phyloP scores from a whole-genome alignment of 1,140 invertebrate genomes.

The Sitobion miscanthi region DNA sequence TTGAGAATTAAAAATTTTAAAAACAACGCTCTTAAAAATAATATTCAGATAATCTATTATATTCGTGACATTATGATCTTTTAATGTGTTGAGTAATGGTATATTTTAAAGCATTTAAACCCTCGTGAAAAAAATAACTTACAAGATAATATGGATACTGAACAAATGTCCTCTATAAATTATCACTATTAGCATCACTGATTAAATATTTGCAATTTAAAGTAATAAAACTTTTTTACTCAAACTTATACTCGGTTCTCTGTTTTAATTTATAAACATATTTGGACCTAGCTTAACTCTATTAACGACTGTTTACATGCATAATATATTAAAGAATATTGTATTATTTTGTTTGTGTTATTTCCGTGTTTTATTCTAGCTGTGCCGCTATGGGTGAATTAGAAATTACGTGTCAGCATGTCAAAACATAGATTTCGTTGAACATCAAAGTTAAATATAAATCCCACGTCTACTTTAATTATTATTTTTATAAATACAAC shows the following conservation, averaged over 20 bases:
- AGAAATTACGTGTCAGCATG: neutral
- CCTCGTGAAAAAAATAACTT: neutral
- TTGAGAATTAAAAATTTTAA: neutral
- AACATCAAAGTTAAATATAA: neutral
- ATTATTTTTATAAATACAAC: neutral
- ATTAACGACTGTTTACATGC: neutral
- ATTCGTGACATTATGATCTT: neutral
- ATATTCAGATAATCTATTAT: neutral
- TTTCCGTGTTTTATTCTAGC: neutral
- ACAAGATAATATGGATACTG: neutral
- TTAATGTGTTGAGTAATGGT: neutral
- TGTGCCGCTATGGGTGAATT: neutral
- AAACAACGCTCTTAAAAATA: neutral
- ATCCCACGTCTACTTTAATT: neutral
- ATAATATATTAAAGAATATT: neutral
- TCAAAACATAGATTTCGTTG: neutral
- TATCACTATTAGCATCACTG: neutral
- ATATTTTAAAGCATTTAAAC: neutral
- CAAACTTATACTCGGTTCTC: neutral
- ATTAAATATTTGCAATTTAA: slow-evolving; percentile 5
- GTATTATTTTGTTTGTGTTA: neutral
- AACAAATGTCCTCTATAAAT: neutral
- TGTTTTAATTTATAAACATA: neutral
- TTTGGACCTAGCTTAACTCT: neutral
- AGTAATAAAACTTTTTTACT: neutral